These are phyloP conservation scores for Sycobia sp. DNA, from an alignment of 1,140 invertebrate species.

Conservation along the genomic window DNA sequence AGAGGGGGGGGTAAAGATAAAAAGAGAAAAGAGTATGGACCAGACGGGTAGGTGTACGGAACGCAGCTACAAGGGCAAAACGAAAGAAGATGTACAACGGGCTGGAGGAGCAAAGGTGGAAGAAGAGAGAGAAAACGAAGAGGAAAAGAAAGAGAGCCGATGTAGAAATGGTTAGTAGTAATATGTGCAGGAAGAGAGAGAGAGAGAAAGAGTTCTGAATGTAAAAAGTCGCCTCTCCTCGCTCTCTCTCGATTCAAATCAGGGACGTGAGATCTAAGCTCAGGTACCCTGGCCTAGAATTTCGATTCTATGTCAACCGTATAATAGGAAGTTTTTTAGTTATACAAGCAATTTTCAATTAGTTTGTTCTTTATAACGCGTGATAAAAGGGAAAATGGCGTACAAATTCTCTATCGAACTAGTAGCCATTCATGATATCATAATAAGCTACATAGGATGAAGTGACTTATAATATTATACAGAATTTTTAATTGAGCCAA, in stretches of 20 bases:
- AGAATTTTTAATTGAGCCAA: too few relatives aligned
- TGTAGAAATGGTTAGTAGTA: not conserved
- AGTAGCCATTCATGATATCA: too few relatives aligned
- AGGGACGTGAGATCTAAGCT: conserved; percentile 1
- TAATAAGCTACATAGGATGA: too few relatives aligned
- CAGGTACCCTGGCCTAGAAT: conserved; percentile 5
- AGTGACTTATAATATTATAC: too few relatives aligned
- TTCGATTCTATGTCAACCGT: too few relatives aligned
- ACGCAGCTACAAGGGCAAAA: conserved; percentile 21
- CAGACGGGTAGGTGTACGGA: not conserved
- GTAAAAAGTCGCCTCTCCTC: conserved; percentile 19
- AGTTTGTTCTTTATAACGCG: too few relatives aligned
- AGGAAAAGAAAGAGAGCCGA: not conserved
- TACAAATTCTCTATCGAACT: too few relatives aligned
- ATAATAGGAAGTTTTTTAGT: too few relatives aligned
- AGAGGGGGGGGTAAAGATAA: conserved; percentile 1
- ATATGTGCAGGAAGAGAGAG: not conserved
- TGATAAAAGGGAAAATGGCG: too few relatives aligned
- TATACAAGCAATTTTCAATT: too few relatives aligned
- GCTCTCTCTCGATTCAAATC: not conserved
- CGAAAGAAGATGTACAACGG: conserved; percentile 16
- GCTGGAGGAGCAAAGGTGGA: not conserved
- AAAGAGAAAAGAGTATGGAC: not conserved
- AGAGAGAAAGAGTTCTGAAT: conserved; percentile 6
- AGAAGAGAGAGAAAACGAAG: not conserved